These are phyloP conservation scores for Danio aesculapii DNA, from an alignment of 2,797 vertebrate species.

Conservation along the genomic window DNA sequence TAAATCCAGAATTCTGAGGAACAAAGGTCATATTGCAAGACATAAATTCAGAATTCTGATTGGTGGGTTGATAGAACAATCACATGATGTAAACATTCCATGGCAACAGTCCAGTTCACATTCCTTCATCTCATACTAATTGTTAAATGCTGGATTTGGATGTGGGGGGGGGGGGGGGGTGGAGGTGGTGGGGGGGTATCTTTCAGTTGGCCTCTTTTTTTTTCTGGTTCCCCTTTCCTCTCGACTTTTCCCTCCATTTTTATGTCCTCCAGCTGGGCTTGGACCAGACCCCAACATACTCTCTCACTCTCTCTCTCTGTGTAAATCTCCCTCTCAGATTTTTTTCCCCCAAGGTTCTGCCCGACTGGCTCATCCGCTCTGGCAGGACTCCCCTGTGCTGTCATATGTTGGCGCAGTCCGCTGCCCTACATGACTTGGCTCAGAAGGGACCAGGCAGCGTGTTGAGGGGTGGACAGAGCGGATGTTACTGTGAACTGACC, in stretches of 20 bases:
- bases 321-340: background rate
- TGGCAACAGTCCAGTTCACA: too few species aligned
- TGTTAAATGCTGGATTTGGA: too few species aligned
- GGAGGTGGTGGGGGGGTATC: slow-evolving; percentile 55
- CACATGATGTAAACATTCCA: too few species aligned
- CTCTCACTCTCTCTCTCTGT: slow-evolving; percentile 38
- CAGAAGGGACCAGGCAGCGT: slow-evolving; percentile 40
- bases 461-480: slow-evolving; percentile 4
- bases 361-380: slow-evolving; percentile 68
- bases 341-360: slow-evolving; percentile 65
- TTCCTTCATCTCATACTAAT: too few species aligned
- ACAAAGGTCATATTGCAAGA: too few species aligned
- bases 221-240: slow-evolving; percentile 14
- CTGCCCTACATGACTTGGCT: slow-evolving; percentile 60
- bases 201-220: slow-evolving; percentile 20
- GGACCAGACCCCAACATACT: slow-evolving; percentile 1
- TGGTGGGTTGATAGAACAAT: too few species aligned
- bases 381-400: slow-evolving; percentile 64
- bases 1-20: too few species aligned
- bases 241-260: background rate
- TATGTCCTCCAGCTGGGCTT: slow-evolving; percentile 20
- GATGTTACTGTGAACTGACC: slow-evolving; percentile 22
- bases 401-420: slow-evolving; percentile 60
- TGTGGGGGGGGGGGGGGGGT: slow-evolving; percentile 46
- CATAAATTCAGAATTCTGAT: too few species aligned